These are phyloP conservation scores for Caenorhabditis briggsae DNA, from an alignment of 1,140 invertebrate species.

Conservation along the genomic window DNA sequence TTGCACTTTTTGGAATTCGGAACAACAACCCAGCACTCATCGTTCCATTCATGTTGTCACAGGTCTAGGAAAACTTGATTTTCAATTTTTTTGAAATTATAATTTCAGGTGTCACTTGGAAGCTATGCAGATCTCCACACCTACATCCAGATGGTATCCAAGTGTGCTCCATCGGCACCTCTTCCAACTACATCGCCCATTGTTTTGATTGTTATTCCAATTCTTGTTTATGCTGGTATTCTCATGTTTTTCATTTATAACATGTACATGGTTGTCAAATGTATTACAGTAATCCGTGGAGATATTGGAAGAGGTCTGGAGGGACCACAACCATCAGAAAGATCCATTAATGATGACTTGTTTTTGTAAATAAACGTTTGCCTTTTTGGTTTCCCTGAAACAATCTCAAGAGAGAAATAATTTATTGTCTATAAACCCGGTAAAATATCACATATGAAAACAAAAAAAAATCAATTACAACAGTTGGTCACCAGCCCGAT, in stretches of 20 bases:
- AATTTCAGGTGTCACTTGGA: constrained; percentile 26
- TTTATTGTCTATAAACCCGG: constrained; percentile 1
- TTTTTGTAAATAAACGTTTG: constrained; percentile 6
- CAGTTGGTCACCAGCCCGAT: constrained; percentile 44
- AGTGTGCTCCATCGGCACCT: constrained; percentile 20
- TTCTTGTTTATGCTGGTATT: constrained; percentile 37
- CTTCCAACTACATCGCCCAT: constrained; percentile 42
- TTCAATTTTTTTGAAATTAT: not conserved
- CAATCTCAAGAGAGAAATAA: too few species aligned
- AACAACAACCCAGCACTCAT: constrained; percentile 41
- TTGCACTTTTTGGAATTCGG: constrained; percentile 22
- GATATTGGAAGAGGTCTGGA: constrained; percentile 29
- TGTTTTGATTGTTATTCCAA: constrained; percentile 39
- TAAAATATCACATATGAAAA: constrained; percentile 21
- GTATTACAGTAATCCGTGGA: constrained; percentile 50
- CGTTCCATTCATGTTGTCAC: constrained; percentile 45
- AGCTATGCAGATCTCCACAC: constrained; percentile 43
- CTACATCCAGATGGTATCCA: constrained; percentile 43
- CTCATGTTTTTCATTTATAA: constrained; percentile 50
- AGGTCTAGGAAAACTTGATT: not conserved
- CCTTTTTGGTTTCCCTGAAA: too few species aligned
- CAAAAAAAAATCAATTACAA: not conserved
- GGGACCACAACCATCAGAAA: constrained; percentile 23
- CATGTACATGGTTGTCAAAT: constrained; percentile 46
- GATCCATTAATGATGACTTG: constrained; percentile 31